Base-by-base conservation (phyloP, 2,888 invertebrate genomes). In the Clivina fossor region DNA sequence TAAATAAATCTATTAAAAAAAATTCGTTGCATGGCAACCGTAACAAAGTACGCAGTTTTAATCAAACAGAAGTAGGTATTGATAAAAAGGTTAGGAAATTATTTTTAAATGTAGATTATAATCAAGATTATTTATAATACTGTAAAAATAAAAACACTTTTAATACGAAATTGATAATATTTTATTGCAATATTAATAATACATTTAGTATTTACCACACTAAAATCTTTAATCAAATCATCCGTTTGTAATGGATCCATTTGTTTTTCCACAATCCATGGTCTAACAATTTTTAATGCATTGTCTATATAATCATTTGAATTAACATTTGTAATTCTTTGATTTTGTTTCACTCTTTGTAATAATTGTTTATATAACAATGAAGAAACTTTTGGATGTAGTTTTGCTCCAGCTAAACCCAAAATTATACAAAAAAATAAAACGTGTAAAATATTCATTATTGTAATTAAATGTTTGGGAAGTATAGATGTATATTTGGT, bases 221-320 rank as follows among this genome's bases (percentile, higher is more conserved):
- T 67, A 59, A 80, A 78, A 4, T 76, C 76, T 64, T 78, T 74
- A 13, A 65, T 63, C 20, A 77, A 64, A 9, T 78, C 77, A 0
- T 78, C 78, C 44, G 78, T 61, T 0, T 61, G 44, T 74, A 78
- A 73, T 2, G 78, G 78, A 54, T 79, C 78, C 11, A 79, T 66
- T 1, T 76, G 77, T 58, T 75, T 58, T 7, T 64, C 46, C 56
- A 70, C 58, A 33, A 79, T 70, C 57, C 75, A 71, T 1, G 75
- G 74, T 24, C 72, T 65, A 4, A 79, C 32, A 71, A 73, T 71
- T 0, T 62, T 51, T 50, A 79, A 71, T 0, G 76, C 74, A 13
- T 66, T 68, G 62, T 79, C 78, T 1, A 78, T 71, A 54, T 54
- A 61, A 13, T 58, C 35, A 30, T 60, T 59, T 8, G 60, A 32